A percentile compares a stretch with the other conserved stretches of the same genome.
Conservation (phyloP, 2,797 vertebrate genomes). For the Taenioides sp. region DNA sequence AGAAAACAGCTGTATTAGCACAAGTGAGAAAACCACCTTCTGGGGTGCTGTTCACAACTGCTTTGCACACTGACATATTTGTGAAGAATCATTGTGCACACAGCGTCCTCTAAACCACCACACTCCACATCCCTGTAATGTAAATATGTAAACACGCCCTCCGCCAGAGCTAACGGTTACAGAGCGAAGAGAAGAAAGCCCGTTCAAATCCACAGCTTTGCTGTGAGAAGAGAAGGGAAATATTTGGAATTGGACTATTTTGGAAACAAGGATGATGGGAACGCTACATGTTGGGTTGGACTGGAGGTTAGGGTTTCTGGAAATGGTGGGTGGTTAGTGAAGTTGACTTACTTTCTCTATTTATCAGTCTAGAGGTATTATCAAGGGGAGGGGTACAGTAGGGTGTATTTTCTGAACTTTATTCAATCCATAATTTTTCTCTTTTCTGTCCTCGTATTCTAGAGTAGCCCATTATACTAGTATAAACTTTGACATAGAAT, state of each 20-base stretch:
- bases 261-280: slow-evolving; percentile 9
- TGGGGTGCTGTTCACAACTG: slow-evolving; percentile 14
- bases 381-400: no score
- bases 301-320: not conserved
- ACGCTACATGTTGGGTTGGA: not conserved
- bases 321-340: not conserved
- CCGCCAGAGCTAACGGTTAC: slow-evolving; percentile 58
- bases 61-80: slow-evolving; percentile 15
- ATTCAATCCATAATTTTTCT: no score
- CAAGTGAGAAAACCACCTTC: slow-evolving; percentile 47
- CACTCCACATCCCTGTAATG: slow-evolving; percentile 39
- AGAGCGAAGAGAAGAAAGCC: slow-evolving; percentile 9
- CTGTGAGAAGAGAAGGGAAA: not conserved
- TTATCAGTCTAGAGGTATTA: no score
- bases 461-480: no score
- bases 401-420: no score
- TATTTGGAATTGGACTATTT: not conserved
- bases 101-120: slow-evolving; percentile 15
- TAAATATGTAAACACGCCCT: slow-evolving; percentile 60
- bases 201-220: not conserved
- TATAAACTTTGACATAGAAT: no score
- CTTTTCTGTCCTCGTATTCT: no score
- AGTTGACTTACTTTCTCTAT: not conserved
- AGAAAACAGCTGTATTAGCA: slow-evolving; percentile 7
- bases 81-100: slow-evolving; percentile 17